Evolutionary conservation across 2,888 invertebrate genomes (phyloP).

Genomic region (Cyrtodaria siliqua): DNA sequence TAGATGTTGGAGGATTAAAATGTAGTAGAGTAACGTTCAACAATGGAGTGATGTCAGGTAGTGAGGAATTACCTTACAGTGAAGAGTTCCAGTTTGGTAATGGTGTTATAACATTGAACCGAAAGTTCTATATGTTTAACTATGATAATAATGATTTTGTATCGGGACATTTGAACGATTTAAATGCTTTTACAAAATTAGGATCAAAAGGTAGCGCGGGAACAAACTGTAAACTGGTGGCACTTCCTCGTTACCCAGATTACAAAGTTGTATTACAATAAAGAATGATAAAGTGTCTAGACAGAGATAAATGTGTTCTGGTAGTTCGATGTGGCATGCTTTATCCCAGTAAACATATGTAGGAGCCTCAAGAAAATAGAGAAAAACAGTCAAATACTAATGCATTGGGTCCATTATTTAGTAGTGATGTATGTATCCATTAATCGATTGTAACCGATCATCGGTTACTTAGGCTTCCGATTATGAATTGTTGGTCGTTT

Average conservation of each 20-base stretch:
- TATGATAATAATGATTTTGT: slow-evolving; percentile 12
- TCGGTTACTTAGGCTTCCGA: too few species aligned
- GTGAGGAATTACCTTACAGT: slow-evolving; percentile 2
- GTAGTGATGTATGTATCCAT: too few species aligned
- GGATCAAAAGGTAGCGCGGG: slow-evolving; percentile 18
- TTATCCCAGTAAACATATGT: too few species aligned
- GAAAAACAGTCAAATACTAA: too few species aligned
- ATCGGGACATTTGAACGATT: slow-evolving; percentile 16
- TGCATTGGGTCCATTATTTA: too few species aligned
- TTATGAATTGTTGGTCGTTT: too few species aligned
- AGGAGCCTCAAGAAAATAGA: too few species aligned
- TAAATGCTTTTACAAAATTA: slow-evolving; percentile 3
- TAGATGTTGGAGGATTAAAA: too few species aligned
- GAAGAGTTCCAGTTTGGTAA: slow-evolving; percentile 29
- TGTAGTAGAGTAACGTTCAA: background rate
- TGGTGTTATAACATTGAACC: background rate
- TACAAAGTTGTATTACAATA: slow-evolving; percentile 4
- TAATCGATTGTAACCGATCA: too few species aligned
- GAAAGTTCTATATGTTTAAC: slow-evolving; percentile 25
- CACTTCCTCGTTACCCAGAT: slow-evolving; percentile 20
- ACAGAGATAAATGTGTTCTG: too few species aligned
- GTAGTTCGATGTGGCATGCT: too few species aligned
- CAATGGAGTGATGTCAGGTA: background rate
- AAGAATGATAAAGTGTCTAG: background rate
- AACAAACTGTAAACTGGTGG: slow-evolving; percentile 20